phyloP scores from a whole-genome alignment of 2,888 invertebrate species.

The Thera britannica region DNA sequence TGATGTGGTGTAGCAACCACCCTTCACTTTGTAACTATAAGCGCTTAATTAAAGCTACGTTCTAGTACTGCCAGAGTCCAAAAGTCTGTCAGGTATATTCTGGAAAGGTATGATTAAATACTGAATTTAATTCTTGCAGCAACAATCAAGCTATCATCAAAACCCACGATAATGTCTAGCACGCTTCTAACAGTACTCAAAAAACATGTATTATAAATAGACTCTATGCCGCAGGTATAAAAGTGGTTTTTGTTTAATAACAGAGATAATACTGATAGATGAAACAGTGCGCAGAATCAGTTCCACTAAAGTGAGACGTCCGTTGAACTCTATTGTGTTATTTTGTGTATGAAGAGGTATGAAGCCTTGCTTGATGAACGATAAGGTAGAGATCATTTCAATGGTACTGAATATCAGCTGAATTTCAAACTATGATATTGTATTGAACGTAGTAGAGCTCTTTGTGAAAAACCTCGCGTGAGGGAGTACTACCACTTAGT shows the following conservation, averaged over 20 bases:
- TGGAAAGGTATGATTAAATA: neutral
- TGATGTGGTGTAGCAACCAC: too few relatives aligned
- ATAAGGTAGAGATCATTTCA: constrained; percentile 8
- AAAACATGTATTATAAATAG: constrained; percentile 7
- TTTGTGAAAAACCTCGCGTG: neutral
- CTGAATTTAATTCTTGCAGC: neutral
- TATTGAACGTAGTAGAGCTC: neutral
- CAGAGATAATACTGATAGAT: constrained; percentile 27
- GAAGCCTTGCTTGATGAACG: constrained; percentile 9
- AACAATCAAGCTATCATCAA: constrained; percentile 22
- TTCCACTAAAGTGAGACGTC: constrained; percentile 48
- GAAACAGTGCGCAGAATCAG: constrained; percentile 45
- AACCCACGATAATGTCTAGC: constrained; percentile 32
- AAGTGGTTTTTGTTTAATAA: constrained; percentile 35
- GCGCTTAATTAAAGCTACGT: too few relatives aligned
- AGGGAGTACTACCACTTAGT: too few relatives aligned
- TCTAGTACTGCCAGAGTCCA: too few relatives aligned
- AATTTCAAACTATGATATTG: neutral
- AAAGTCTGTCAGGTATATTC: too few relatives aligned
- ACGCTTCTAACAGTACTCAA: constrained; percentile 52
- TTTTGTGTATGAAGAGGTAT: constrained; percentile 18
- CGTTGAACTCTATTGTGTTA: constrained; percentile 53
- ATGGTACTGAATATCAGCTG: neutral
- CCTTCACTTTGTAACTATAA: too few relatives aligned
- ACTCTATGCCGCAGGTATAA: constrained; percentile 27